Conservation (phyloP, 35 echinoderm and acorn worm genomes). For the Heliocidaris erythrogramma region DNA sequence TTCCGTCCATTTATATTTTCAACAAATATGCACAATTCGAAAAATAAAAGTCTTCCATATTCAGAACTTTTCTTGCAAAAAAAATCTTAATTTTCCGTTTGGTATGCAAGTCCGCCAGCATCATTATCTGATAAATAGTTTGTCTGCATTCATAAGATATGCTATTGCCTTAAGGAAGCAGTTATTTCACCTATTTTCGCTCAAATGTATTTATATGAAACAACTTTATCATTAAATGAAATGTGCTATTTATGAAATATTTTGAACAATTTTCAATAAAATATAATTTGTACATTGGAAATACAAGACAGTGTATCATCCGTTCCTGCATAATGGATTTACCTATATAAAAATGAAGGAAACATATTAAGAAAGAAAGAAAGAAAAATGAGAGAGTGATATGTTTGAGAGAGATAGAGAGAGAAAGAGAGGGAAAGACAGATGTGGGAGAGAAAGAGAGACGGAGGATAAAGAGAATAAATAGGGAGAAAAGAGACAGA, state of each 20-base stretch:
- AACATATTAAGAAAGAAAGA: background rate
- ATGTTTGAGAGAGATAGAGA: too few species aligned
- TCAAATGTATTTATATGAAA: slow-evolving; percentile 1
- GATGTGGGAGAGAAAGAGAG: too few species aligned
- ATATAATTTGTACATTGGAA: slow-evolving; percentile 32
- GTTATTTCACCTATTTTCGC: background rate
- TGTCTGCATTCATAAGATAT: background rate
- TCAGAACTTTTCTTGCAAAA: background rate
- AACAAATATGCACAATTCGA: background rate
- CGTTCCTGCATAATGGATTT: background rate
- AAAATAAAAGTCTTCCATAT: background rate
- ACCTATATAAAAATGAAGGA: background rate
- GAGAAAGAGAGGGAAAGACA: too few species aligned
- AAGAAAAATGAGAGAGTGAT: background rate
- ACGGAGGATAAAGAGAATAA: too few species aligned
- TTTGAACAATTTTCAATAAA: slow-evolving; percentile 35
- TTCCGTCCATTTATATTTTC: background rate
- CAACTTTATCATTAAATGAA: slow-evolving; percentile 11
- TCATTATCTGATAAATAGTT: background rate
- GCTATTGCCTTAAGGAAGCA: background rate
- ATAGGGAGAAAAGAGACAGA: too few species aligned
- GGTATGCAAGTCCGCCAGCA: background rate
- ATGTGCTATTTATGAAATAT: slow-evolving; percentile 44
- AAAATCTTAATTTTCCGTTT: background rate
- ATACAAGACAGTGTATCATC: background rate